Evolutionary conservation across 92 coral and sea anemone species (phyloP).

Genomic region (Virgularia gustaviana): DNA sequence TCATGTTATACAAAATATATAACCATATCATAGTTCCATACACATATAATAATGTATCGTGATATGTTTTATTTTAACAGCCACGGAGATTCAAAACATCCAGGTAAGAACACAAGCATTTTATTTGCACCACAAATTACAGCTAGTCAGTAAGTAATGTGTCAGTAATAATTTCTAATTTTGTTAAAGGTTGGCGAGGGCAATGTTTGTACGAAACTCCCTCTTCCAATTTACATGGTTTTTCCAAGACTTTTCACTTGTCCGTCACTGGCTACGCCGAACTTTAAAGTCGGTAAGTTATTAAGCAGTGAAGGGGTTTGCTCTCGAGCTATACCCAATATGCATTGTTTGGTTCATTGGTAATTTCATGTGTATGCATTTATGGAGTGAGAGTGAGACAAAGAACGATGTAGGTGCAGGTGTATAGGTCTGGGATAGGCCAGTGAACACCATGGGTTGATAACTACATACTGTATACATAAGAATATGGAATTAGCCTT

Average conservation of each 20-base stretch:
- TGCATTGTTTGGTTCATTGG: not conserved
- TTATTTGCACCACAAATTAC: not conserved
- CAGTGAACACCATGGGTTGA: too few species aligned
- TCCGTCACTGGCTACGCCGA: slow-evolving; percentile 91
- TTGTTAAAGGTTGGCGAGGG: slow-evolving; percentile 86
- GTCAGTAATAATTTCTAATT: not conserved
- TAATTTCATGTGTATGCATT: not conserved
- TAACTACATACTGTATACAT: too few species aligned
- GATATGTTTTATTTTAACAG: slow-evolving; percentile 37
- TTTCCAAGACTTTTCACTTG: slow-evolving; percentile 97
- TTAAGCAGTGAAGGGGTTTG: not conserved
- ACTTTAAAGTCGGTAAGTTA: slow-evolving; percentile 94
- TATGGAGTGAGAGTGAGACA: not conserved
- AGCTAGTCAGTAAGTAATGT: not conserved
- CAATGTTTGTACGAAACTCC: slow-evolving; percentile 80
- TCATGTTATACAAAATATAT: not conserved
- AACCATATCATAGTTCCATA: not conserved
- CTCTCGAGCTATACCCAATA: not conserved
- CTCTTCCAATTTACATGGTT: slow-evolving; percentile 88
- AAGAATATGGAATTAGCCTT: too few species aligned
- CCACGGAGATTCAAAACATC: slow-evolving; percentile 96
- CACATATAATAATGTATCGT: too few species aligned
- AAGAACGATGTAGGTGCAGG: not conserved
- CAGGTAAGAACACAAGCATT: slow-evolving; percentile 55
- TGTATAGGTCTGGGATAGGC: not conserved